Percentiles rank a stretch among this genome's conserved stretches.
phyloP scores from a whole-genome alignment of 2,113 vertebrate species.

The Australoheros scitulus region DNA sequence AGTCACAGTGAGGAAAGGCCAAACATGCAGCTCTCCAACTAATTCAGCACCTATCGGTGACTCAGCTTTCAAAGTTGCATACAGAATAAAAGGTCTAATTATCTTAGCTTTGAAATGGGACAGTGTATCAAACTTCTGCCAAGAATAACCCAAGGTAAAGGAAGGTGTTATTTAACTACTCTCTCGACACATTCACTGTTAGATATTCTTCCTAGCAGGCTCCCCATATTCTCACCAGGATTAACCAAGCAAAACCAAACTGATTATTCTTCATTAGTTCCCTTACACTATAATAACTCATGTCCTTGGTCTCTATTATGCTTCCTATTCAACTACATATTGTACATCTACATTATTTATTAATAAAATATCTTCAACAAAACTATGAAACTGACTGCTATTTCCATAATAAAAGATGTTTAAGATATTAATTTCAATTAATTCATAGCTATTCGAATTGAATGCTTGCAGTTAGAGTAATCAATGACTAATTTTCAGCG shows the following conservation, averaged over 20 bases:
- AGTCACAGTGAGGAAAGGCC: slow-evolving; percentile 63
- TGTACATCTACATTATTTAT: background rate
- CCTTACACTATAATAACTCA: background rate
- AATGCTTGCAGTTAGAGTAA: no score
- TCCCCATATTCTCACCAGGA: background rate
- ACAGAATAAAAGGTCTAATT: slow-evolving; percentile 64
- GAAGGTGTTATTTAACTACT: slow-evolving; percentile 12
- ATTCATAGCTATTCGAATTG: background rate
- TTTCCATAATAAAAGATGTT: no score
- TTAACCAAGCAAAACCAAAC: background rate
- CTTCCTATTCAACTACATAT: background rate
- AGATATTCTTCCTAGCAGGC: background rate
- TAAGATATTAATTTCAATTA: background rate
- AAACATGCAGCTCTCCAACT: slow-evolving; percentile 59
- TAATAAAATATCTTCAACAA: background rate
- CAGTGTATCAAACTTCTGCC: slow-evolving; percentile 23
- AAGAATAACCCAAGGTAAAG: background rate
- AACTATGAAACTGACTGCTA: background rate
- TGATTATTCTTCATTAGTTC: slow-evolving; percentile 2
- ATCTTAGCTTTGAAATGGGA: slow-evolving; percentile 50
- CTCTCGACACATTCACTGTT: slow-evolving; percentile 3
- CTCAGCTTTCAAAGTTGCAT: slow-evolving; percentile 61
- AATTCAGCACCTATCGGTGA: slow-evolving; percentile 55
- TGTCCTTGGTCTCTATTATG: background rate
- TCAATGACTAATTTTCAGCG: no score